Percentiles rank a stretch among this genome's conserved stretches.
These are phyloP conservation scores for Calliopum simillimum DNA, from an alignment of 2,888 invertebrate genomes.

Conservation along the genomic window DNA sequence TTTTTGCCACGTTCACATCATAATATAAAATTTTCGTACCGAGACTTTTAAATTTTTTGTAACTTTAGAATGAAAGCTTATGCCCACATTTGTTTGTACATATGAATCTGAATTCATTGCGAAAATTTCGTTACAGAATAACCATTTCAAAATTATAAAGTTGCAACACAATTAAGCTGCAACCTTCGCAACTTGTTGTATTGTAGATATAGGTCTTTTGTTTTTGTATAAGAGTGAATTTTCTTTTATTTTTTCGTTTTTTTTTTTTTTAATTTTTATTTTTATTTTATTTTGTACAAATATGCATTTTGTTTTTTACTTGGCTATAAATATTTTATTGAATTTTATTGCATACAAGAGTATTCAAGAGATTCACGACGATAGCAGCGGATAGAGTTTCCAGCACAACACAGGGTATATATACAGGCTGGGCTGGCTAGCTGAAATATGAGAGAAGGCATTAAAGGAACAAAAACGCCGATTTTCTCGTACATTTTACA, in stretches of 20 bases:
- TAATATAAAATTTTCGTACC: too few species aligned
- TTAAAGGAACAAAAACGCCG: background rate
- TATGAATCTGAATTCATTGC: too few species aligned
- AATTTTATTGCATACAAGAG: slow-evolving; percentile 30
- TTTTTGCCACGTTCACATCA: too few species aligned
- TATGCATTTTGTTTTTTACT: slow-evolving; percentile 51
- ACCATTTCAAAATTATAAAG: background rate
- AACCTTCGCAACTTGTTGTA: slow-evolving; percentile 10
- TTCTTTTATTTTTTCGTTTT: slow-evolving; percentile 9
- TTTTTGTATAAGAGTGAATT: background rate
- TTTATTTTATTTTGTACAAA: slow-evolving; percentile 33
- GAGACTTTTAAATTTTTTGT: too few species aligned
- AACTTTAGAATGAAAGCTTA: too few species aligned
- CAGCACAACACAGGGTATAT: background rate
- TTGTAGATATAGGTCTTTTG: background rate
- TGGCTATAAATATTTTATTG: slow-evolving; percentile 50
- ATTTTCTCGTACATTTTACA: background rate
- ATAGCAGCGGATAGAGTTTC: too few species aligned
- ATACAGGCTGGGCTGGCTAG: background rate
- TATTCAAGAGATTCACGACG: background rate
- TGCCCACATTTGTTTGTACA: too few species aligned
- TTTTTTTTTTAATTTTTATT: background rate
- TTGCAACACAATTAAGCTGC: background rate
- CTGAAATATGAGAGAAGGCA: background rate
- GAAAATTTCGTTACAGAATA: background rate